Evolutionary conservation across 1,140 invertebrate species (phyloP).

Genomic region (Doryteuthis pealeii): DNA sequence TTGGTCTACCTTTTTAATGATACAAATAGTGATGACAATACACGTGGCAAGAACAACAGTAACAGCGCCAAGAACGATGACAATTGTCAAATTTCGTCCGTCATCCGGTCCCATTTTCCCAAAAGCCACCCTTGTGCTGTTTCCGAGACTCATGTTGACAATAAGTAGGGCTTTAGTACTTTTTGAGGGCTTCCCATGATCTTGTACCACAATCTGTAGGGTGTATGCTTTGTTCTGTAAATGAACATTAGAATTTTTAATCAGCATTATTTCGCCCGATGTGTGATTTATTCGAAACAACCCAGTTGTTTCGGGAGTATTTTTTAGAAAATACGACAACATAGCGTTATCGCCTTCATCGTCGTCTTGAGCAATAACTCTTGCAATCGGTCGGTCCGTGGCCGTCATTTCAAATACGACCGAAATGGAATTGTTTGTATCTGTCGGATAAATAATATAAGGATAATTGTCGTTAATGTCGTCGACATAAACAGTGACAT

Average conservation of each 20-base stretch:
- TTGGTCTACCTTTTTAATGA: constrained; percentile 44
- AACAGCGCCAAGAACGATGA: constrained; percentile 44
- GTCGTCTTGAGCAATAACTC: constrained; percentile 37
- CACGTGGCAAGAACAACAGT: constrained; percentile 44
- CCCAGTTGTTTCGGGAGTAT: constrained; percentile 61
- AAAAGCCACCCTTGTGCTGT: constrained; percentile 28
- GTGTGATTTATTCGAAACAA: constrained; percentile 84
- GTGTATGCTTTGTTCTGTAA: constrained; percentile 25
- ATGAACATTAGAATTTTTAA: constrained; percentile 71
- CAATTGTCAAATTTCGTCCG: constrained; percentile 44
- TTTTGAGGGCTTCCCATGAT: constrained; percentile 54
- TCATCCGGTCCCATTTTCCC: not conserved
- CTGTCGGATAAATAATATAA: constrained; percentile 51
- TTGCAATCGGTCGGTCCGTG: constrained; percentile 30
- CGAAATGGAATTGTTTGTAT: constrained; percentile 38
- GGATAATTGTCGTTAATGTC: constrained; percentile 95
- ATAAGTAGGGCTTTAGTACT: constrained; percentile 33
- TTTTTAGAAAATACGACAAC: constrained; percentile 35
- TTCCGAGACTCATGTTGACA: constrained; percentile 36
- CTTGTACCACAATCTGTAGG: constrained; percentile 32
- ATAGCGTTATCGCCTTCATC: constrained; percentile 37
- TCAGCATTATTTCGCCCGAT: constrained; percentile 82
- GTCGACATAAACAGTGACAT: constrained; percentile 34
- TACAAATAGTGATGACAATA: constrained; percentile 46
- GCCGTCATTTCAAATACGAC: constrained; percentile 32